Base-by-base conservation (phyloP, 2,113 vertebrate genomes). In the Callipepla squamata region DNA sequence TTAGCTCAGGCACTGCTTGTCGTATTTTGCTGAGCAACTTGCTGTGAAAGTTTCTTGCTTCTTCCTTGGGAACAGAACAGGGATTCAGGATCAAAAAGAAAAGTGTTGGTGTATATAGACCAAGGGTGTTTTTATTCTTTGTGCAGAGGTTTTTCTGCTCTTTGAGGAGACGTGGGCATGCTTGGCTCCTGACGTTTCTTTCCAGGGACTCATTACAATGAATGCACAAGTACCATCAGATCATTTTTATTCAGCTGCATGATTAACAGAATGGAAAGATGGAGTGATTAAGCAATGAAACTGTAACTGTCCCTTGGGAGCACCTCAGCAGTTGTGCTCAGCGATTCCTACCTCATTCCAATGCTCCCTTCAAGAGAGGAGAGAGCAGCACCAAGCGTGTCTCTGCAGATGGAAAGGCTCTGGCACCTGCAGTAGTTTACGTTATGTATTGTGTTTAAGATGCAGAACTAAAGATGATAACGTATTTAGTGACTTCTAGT, bases 271-370 rank as follows among this genome's bases (percentile, higher is more conserved):
- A 82, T 10, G 51, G 75, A 72, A 96, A 81, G 40, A 53, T 75
- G 84, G 48, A 74, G 48, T 93, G 80, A 92, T 82, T 93, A 92
- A 92, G 67, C 89, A 42, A 45, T 87, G 80, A 90, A 93, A 85
- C 66, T 85, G 16, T 90, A 94, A 75, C 58, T 76, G 3, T 90
- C 75, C 75, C 87, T 30, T 5, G 70, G 80, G 70, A 95, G 9
- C 67, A 61, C 38, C 79, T 88, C 72, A 45, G 38, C 55, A 83
- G 62, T 65, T 90, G 72, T 80, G 42, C 47, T 80, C 73, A 63
- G 61, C 3, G 3, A 66, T 83, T 94, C 44, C 13, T 48, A 6
- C 70, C 89, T 83, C 25, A 80, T 87, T 83, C 89, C 70, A 42
- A 3, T 10, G n/a, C 66, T 84, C 40, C n/a, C 73, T 61, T 81